These are phyloP conservation scores for Pyrgilauda ruficollis DNA, from an alignment of 2,113 vertebrate species.

Conservation along the genomic window DNA sequence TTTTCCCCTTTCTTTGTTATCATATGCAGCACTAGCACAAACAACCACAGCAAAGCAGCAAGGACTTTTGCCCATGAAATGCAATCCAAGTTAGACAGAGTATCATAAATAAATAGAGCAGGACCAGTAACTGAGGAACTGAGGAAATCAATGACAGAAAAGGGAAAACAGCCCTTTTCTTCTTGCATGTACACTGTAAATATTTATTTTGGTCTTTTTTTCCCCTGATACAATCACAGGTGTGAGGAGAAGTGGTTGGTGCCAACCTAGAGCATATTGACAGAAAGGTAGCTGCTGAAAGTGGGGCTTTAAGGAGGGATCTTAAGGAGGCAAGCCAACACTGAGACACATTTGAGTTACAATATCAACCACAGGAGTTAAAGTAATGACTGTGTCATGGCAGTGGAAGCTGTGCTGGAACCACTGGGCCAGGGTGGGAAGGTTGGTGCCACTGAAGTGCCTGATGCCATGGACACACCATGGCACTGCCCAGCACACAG, in stretches of 20 bases:
- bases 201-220: conserved; percentile 52
- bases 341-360: background rate
- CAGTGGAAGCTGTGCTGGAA: background rate
- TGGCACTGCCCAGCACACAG: background rate
- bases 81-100: background rate
- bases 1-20: background rate
- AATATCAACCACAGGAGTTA: background rate
- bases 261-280: conserved; percentile 15
- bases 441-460: background rate
- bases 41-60: background rate
- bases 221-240: conserved; percentile 4
- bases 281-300: conserved; percentile 26
- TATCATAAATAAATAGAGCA: conserved; percentile 48
- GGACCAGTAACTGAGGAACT: conserved; percentile 12
- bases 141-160: conserved; percentile 54
- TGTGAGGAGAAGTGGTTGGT: conserved; percentile 48
- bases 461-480: accelerated
- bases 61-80: background rate
- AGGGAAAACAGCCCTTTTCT: conserved; percentile 54
- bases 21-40: background rate
- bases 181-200: conserved; percentile 51
- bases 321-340: background rate
- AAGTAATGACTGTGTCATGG: background rate
- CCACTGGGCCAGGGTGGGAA: background rate
- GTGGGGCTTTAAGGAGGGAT: conserved; percentile 4